Evolutionary conservation across 2,797 vertebrate genomes (phyloP).

Genomic region (Ceyx erithaca): DNA sequence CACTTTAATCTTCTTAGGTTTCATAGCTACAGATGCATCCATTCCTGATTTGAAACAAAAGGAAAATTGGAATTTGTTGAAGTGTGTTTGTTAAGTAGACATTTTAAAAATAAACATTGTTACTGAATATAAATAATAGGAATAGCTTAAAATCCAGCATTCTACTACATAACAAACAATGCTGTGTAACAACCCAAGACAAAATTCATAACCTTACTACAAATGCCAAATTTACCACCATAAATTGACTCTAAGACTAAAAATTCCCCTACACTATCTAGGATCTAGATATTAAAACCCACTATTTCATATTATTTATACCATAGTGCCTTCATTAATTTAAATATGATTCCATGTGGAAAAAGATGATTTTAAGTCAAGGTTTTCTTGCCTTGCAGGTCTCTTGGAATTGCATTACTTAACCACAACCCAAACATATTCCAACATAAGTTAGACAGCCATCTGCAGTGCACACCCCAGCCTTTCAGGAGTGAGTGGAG

Average conservation of each 20-base stretch:
- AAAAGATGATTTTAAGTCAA: not conserved
- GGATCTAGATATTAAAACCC: not conserved
- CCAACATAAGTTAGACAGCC: not conserved
- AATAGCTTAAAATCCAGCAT: not conserved
- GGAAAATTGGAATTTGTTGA: not conserved
- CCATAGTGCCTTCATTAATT: not conserved
- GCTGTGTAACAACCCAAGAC: not conserved
- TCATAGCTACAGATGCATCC: slow-evolving; percentile 83
- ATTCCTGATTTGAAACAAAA: slow-evolving; percentile 81
- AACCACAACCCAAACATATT: not conserved
- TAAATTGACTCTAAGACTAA: not conserved
- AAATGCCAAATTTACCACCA: not conserved
- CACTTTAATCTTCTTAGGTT: slow-evolving; percentile 84
- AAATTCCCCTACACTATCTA: not conserved
- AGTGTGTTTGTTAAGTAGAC: not conserved
- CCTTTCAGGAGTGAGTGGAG: not conserved
- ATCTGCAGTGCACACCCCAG: not conserved
- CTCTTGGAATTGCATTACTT: not conserved
- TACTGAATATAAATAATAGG: not conserved
- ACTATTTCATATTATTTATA: not conserved
- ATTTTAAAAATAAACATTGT: not conserved
- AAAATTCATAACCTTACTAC: not conserved
- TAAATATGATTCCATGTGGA: not conserved
- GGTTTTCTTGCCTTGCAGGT: not conserved
- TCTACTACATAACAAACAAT: not conserved